Evolutionary conservation across 2,113 vertebrate genomes (phyloP).

Genomic region (Seriola dumerili): DNA sequence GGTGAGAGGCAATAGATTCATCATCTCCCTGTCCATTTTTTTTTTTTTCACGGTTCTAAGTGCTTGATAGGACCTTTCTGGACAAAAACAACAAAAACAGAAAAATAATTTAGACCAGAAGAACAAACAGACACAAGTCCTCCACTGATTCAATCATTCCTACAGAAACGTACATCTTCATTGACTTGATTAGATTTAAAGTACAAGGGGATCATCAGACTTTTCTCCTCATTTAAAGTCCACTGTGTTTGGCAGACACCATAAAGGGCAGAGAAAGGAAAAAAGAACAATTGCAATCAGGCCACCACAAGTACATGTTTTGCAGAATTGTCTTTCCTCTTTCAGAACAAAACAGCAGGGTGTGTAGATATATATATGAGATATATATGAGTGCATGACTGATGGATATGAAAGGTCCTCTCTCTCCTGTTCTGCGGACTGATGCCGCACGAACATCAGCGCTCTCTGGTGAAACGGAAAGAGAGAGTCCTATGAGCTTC

Average conservation of each 20-base stretch:
- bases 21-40: slow-evolving; percentile 43
- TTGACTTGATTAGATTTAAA: slow-evolving; percentile 54
- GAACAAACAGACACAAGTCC: slow-evolving; percentile 42
- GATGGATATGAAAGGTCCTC: slow-evolving; percentile 78
- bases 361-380: slow-evolving; percentile 40
- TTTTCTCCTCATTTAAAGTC: slow-evolving; percentile 71
- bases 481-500: slow-evolving; percentile 35
- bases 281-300: slow-evolving; percentile 58
- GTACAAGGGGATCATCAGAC: slow-evolving; percentile 63
- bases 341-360: slow-evolving; percentile 55
- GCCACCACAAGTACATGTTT: slow-evolving; percentile 60
- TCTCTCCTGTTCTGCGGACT: slow-evolving; percentile 42
- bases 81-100: slow-evolving; percentile 31
- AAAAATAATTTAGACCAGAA: slow-evolving; percentile 57
- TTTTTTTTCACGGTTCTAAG: slow-evolving; percentile 42
- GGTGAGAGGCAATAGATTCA: slow-evolving; percentile 66
- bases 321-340: slow-evolving; percentile 57
- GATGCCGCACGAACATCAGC: slow-evolving; percentile 3
- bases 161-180: slow-evolving; percentile 44
- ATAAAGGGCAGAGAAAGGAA: slow-evolving; percentile 63
- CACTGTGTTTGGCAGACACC: slow-evolving; percentile 70
- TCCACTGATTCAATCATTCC: slow-evolving; percentile 55
- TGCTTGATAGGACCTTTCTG: slow-evolving; percentile 62
- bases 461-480: slow-evolving; percentile 39
- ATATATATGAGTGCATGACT: slow-evolving; percentile 78